Evolutionary conservation across 2,888 invertebrate genomes (phyloP), one percentile per base, ranked within the genome.

Genomic region (Amblyteles armatorius): DNA sequence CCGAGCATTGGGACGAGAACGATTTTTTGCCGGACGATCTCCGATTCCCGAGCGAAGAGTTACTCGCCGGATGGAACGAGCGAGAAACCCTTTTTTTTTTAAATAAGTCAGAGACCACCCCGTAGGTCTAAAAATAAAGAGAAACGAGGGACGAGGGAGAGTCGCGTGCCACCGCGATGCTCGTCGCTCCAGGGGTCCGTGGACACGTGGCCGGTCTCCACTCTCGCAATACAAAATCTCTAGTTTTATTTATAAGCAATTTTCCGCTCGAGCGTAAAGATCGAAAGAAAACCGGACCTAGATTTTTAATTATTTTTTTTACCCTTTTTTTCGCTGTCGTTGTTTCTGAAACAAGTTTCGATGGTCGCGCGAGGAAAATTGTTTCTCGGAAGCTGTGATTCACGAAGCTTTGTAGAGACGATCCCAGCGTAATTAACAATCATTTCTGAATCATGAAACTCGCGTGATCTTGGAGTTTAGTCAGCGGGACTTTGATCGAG

Each of bases 121-220:
- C 76, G 76, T 82, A 22, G 82, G 79, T 82, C 79, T 82, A 68
- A 84, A 87, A 85, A 85, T 79, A 81, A 78, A 33, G 26, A 26
- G 16, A 65, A 55, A 85, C 79, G 80, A 19, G 22, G 26, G 16
- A 71, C 60, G 55, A 69, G 74, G 81, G 65, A 79, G 55, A 79
- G 55, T 40, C 83, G 71, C 83, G 86, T 86, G 86, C 87, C 86
- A 86, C 82, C 87, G 86, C 86, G 76, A 83, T 44, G 86, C 79
- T 19, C 29, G 63, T 81, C 87, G 78, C 86, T 84, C 83, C 82
- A 83, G 86, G 82, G 84, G 87, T 81, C 79, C 44, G 19, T 29
- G 40, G 48, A 72, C 81, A 85, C 84, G 83, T 83, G 85, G 60
- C 82, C 50, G 13, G 22, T 63, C 57, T 72, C 22, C 50, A n/a